A percentile compares a stretch with the other conserved stretches of the same genome.
Conservation (phyloP, 2,113 vertebrate genomes). For the Mugil cephalus region DNA sequence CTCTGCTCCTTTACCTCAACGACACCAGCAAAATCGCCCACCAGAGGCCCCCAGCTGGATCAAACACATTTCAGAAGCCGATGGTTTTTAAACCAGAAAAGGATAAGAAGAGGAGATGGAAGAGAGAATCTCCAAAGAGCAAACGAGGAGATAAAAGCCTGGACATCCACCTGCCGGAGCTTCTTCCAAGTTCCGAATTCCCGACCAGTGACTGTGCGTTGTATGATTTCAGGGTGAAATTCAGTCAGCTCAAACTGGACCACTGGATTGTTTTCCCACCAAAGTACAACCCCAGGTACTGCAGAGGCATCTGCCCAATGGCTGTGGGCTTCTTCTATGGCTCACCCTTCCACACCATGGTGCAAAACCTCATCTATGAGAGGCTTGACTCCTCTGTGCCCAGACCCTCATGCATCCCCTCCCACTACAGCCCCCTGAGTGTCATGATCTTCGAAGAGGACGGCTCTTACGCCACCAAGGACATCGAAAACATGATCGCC, state of each 20-base stretch:
- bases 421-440: constrained; percentile 91
- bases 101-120: constrained; percentile 80
- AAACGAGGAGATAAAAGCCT: constrained; percentile 53
- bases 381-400: constrained; percentile 90
- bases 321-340: constrained; percentile 90
- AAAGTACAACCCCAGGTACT: constrained; percentile 94
- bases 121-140: constrained; percentile 59
- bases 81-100: constrained; percentile 31
- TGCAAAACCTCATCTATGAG: constrained; percentile 95
- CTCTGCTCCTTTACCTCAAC: constrained; percentile 91
- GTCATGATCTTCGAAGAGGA: constrained; percentile 92
- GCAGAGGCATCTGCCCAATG: constrained; percentile 91
- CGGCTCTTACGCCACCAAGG: constrained; percentile 92
- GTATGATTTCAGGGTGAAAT: constrained; percentile 91
- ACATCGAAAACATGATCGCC: constrained; percentile 96
- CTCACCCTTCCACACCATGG: constrained; percentile 92
- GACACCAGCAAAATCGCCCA: constrained; percentile 88
- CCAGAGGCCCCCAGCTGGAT: constrained; percentile 67
- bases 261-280: constrained; percentile 94
- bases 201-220: constrained; percentile 91
- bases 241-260: constrained; percentile 93
- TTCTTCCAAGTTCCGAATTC: constrained; percentile 81
- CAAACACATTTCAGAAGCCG: constrained; percentile 25
- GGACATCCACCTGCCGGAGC: constrained; percentile 78
- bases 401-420: constrained; percentile 91